A percentile compares a stretch with the other conserved stretches of the same genome.
Evolutionary conservation across 1,140 invertebrate species (phyloP).

Genomic region (Rhopalosiphum padi): DNA sequence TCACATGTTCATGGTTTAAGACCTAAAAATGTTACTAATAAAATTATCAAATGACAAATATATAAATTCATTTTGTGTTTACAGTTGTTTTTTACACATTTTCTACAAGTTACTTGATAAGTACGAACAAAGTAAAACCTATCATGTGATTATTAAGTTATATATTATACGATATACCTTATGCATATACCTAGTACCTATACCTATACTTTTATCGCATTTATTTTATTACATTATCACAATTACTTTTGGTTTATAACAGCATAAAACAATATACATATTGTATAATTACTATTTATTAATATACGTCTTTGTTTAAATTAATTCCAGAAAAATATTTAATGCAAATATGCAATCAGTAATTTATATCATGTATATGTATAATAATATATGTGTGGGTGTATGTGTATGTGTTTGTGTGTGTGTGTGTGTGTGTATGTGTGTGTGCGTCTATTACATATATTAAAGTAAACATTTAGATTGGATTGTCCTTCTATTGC

Average conservation of each 20-base stretch:
- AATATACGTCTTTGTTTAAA: not conserved
- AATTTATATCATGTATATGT: constrained; percentile 1
- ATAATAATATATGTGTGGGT: not conserved
- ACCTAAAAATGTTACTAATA: not conserved
- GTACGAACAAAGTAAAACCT: not conserved
- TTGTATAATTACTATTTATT: not conserved
- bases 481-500: constrained; percentile 46
- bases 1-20: too few relatives aligned
- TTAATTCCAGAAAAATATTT: not conserved
- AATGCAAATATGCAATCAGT: constrained; percentile 8
- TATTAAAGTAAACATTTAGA: constrained; percentile 51
- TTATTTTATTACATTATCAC: not conserved
- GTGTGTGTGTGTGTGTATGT: not conserved
- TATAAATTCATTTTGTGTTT: too few relatives aligned
- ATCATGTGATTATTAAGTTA: not conserved
- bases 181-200: too few relatives aligned
- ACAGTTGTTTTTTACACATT: too few relatives aligned
- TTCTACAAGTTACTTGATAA: not conserved
- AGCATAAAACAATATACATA: not conserved
- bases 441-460: constrained; percentile 19
- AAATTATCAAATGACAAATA: too few relatives aligned
- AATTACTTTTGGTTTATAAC: not conserved
- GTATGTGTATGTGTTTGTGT: not conserved
- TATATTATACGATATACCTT: too few relatives aligned
- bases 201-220: not conserved